Base-by-base conservation (phyloP, 2,113 vertebrate genomes). In the Clarias magur region DNA sequence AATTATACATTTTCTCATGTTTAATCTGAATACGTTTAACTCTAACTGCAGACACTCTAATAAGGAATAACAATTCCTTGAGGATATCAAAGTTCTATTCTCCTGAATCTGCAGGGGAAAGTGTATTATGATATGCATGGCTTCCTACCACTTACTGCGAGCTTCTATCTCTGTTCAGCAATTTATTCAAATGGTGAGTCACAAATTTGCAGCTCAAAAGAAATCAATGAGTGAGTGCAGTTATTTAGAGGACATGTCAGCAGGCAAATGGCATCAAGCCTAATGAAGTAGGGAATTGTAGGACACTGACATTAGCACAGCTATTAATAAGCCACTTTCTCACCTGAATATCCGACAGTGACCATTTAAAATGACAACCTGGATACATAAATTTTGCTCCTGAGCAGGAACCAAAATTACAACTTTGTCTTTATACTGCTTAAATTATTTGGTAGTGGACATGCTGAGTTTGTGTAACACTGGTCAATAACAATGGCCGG, bases 261-360 rank as follows among this genome's bases (percentile, higher is more conserved):
- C 62, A 87, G 80, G 19, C 57, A 60, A 54, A 53, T 75, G 42
- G 57, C 80, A 80, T 21, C 25, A 60, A 54, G 57, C 57, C 80
- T 82, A 73, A 87, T 87, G 80, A 75, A 63, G 68, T 63, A 80
- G 85, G 57, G 54, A 70, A 75, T 21, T 65, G 80, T 63, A 87
- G 85, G 85, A 87, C 65, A 48, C 85, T 82, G 80, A 87, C 57
- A 75, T 63, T 82, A 82, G 42, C 70, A 23, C 80, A 87, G 57
- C 68, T 62, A 62, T 75, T 82, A 63, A 75, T 82, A 75, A 54
- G 13, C 57, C 7, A 70, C 70, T 80, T 56, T 30, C 30, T 80
- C 27, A 80, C 62, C 76, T 70, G 30, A 59, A 38, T 86, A 68
- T 67, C 30, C 11, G 23, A 57, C 16, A 80, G 15, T 38, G 63